These are phyloP conservation scores for Cliona cf. orientalis DNA, from an alignment of 37 sponge, comb jelly and placozoan species.

Conservation along the genomic window DNA sequence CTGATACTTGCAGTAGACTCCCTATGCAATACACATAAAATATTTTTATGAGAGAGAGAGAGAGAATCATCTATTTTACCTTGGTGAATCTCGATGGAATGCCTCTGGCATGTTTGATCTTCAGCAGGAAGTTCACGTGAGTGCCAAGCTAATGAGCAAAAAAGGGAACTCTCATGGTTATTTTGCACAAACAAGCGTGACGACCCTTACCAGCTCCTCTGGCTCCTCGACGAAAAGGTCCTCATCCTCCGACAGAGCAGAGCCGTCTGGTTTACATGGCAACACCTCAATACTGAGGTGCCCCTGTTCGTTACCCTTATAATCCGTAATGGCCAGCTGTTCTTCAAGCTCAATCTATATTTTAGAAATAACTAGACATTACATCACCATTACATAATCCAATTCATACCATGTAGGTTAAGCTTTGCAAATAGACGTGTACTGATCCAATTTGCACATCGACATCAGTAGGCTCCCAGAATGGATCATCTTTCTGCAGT, in stretches of 20 bases:
- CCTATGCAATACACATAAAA: background rate
- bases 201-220: constrained; percentile 36
- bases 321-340: constrained; percentile 65
- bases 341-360: constrained; percentile 74
- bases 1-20: constrained; percentile 69
- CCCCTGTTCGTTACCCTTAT: constrained; percentile 66
- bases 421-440: constrained; percentile 57
- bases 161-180: background rate
- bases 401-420: constrained; percentile 53
- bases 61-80: constrained; percentile 12
- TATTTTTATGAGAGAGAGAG: background rate
- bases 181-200: background rate
- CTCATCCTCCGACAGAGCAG: constrained; percentile 39
- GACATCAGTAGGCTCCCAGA: constrained; percentile 38
- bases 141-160: constrained; percentile 54
- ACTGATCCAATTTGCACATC: constrained; percentile 66
- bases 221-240: constrained; percentile 70
- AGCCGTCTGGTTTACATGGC: constrained; percentile 39
- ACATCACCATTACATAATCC: background rate
- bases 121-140: constrained; percentile 38
- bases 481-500: constrained; percentile 69
- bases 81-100: constrained; percentile 38
- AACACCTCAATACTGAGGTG: constrained; percentile 43
- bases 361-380: background rate
- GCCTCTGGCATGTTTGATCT: constrained; percentile 44